Percentiles rank a stretch among this genome's conserved stretches.
Evolutionary conservation across 1,140 invertebrate genomes (phyloP).

Genomic region (Euglossa dilemma): DNA sequence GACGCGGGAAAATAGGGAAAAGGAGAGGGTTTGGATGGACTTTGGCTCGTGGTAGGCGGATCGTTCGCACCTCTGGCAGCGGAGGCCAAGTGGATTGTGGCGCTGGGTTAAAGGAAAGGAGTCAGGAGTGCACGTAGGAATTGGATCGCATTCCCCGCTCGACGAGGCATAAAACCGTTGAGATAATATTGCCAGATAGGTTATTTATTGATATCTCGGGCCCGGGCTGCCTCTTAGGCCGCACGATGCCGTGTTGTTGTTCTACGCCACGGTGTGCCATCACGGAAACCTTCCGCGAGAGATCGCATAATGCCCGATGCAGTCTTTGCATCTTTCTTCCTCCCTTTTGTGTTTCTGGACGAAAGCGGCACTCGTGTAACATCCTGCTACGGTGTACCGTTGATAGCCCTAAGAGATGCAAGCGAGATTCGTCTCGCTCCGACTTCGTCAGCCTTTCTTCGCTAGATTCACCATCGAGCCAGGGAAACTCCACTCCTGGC

Average conservation of each 20-base stretch:
- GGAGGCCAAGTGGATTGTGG: constrained; percentile 53
- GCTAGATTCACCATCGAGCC: background rate
- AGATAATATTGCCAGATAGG: constrained; percentile 79
- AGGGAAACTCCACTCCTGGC: constrained; percentile 2
- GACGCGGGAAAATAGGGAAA: too few species aligned
- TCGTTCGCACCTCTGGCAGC: constrained; percentile 73
- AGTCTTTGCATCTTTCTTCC: constrained; percentile 31
- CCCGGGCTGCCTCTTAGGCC: constrained; percentile 46
- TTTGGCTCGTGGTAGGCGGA: constrained; percentile 73
- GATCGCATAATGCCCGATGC: constrained; percentile 57
- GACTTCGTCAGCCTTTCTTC: constrained; percentile 34
- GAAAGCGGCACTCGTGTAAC: constrained; percentile 55
- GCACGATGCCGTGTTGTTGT: constrained; percentile 50
- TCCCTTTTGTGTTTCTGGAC: constrained; percentile 21
- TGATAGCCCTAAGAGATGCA: constrained; percentile 63
- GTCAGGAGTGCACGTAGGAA: constrained; percentile 66
- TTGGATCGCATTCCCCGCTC: constrained; percentile 73
- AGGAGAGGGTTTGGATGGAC: constrained; percentile 54
- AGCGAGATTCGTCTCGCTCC: constrained; percentile 52
- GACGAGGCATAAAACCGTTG: constrained; percentile 70
- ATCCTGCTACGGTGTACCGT: constrained; percentile 64
- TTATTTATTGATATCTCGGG: constrained; percentile 77
- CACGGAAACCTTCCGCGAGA: constrained; percentile 62
- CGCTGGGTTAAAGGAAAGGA: constrained; percentile 48
- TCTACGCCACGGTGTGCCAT: constrained; percentile 58